Evolutionary conservation across 2,113 vertebrate genomes (phyloP), one percentile per base, ranked within the genome.

Genomic region (Pogona vitticeps): DNA sequence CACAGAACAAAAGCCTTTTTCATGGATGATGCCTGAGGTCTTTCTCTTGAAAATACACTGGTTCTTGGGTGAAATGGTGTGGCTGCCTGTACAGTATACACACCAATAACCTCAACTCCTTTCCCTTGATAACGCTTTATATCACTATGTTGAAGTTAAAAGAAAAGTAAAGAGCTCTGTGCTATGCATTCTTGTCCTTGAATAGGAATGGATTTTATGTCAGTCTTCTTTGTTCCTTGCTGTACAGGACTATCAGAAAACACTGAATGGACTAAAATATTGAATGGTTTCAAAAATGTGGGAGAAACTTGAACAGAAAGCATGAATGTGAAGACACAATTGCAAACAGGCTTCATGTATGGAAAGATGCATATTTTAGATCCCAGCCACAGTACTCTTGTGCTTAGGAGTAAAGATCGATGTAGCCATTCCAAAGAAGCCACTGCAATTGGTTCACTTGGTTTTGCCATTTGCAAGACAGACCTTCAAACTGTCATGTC

Each of bases 201-300:
- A 84, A 80, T 65, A 65, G 76, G 83, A 65, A 78, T 82, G 52
- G 80, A 90, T 92, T 92, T 82, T 65, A 40, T 85, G 87, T 89
- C 84, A 83, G n/a, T 79, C 28, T 88, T 2, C 84, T 46, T n/a
- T 86, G 82, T 65, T 90, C 80, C 23, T 83, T 23, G 83, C 9
- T 78, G 63, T 26, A 72, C 59, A 72, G 77, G 40, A 31, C 23
- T 87, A 87, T 23, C 42, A 52, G 46, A 52, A 6, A 52, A 52
- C 46, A 52, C 28, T 67, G 31, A 21, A 38, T 87, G 46, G 87
- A 88, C 87, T 85, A 87, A 90, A 90, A 92, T 68, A 86, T 31
- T 42, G n/a, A 78, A 36, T 42, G 31, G 76, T 79, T 84, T 93
- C 83, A 68, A 91, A 91, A 4, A 26, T 77, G 40, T 85, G 46